Base-by-base conservation (phyloP, 2,797 vertebrate species). In the Astyanax mexicanus region DNA sequence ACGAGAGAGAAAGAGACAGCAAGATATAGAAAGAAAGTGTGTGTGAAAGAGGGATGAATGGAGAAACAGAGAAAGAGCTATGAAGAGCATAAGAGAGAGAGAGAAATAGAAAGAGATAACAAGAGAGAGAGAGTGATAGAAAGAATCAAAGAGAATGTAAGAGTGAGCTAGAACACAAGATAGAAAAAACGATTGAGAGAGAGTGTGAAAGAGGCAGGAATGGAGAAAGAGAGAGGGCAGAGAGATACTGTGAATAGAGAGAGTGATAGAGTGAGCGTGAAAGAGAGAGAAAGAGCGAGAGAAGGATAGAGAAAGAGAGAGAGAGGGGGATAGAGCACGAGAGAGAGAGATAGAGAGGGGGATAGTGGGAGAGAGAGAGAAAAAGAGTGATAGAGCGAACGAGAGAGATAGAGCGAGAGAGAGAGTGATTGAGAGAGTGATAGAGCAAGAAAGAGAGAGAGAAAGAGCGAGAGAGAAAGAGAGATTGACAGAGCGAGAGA, bases 321-420 rank as follows among this genome's bases (percentile, higher is more conserved):
- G 62, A 62, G n/a, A 69, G 29, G 75, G 78, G 27, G 75, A 57
- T 65, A 54, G 60, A 52, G 62, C 72, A 73, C 54, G 42, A 40
- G 49, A 58, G 62, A 52, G 65, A 65, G n/a, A n/a, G n/a, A n/a
- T n/a, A n/a, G n/a, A n/a, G n/a, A n/a, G n/a, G n/a, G n/a, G n/a
- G n/a, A n/a, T n/a, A n/a, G n/a, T n/a, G n/a, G n/a, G 35, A 62
- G 69, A 75, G 38, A 37, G 62, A 62, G 55, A 71, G 58, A 73
- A 57, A 80, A 47, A 60, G 21, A 79, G 66, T 49, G 52, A 74
- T 77, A 58, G 61, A 49, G 54, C 27, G 60, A 51, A 73, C 87
- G 85, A 88, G 82, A 90, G 90, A 89, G 89, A 88, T 89, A 91
- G 90, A 92, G n/a, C n/a, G n/a, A 72, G 40, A 51, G 57, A 57